Evolutionary conservation across 2,113 vertebrate genomes (phyloP), one percentile per base, ranked within the genome.

Genomic region (Dicentrarchus labrax): DNA sequence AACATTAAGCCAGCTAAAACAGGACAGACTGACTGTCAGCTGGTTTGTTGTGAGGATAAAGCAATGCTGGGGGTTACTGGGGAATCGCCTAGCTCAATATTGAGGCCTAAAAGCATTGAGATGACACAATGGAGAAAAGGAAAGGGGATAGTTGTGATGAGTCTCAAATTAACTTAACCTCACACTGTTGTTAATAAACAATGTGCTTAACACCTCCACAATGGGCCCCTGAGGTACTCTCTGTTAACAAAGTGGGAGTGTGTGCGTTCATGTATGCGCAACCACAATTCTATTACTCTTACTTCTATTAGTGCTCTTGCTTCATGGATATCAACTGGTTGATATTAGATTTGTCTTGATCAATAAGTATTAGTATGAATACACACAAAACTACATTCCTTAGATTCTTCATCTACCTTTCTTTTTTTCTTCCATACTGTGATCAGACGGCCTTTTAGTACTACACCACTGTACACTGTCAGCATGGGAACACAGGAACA

Each of bases 131-230:
- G 70, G 71, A 82, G 86, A 72, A 75, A 87, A 84, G 69, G 77
- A 85, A 89, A 90, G 50, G 16, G 47, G 87, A 86, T 67, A 81
- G 84, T 65, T 36, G 61, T 48, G 75, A 74, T 48, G 73, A 77
- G 80, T 90, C 70, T 91, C 83, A 87, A 89, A 90, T 93, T 45
- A 83, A 86, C 77, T 88, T 71, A 80, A 87, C 71, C 86, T 74
- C 72, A 67, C 51, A 43, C 66, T 88, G 86, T 53, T 85, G 82
- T 92, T 88, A 90, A 94, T 91, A 92, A 92, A 80, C 88, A 87
- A 91, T 85, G 91, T 76, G 85, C 83, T 86, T 72, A 67, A 86
- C 10, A 45, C 78, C 43, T 76, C 72, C 77, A 77, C 56, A 80
- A 88, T 39, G 61, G 79, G 80, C 53, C 87, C 80, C 72, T 0